Evolutionary conservation across 2,888 invertebrate genomes (phyloP).

Genomic region (Troglohyphantes excavatus): DNA sequence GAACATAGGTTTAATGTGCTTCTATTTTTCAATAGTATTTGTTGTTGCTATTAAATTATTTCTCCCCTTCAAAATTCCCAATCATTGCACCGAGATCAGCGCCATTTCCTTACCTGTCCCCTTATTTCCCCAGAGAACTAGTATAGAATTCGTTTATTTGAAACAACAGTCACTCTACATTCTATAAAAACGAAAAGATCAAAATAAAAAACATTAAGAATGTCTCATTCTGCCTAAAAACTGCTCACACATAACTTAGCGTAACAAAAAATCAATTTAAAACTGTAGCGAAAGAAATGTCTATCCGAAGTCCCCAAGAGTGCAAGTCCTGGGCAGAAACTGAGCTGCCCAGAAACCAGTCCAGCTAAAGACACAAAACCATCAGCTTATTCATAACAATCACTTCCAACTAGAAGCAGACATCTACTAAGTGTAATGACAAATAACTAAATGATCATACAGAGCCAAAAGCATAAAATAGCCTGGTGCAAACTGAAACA

Average conservation of each 20-base stretch:
- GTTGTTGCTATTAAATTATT: too few relatives aligned
- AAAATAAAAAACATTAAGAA: slow-evolving; percentile 58
- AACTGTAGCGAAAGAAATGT: slow-evolving; percentile 77
- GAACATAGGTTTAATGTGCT: too few relatives aligned
- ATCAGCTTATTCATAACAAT: slow-evolving; percentile 65
- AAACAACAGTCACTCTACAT: slow-evolving; percentile 73
- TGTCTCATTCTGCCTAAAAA: slow-evolving; percentile 76
- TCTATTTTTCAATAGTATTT: too few relatives aligned
- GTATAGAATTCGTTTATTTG: slow-evolving; percentile 76
- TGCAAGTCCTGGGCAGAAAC: slow-evolving; percentile 74
- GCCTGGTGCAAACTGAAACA: slow-evolving; percentile 78
- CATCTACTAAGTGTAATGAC: slow-evolving; percentile 75
- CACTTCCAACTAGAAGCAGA: slow-evolving; percentile 76
- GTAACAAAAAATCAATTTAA: slow-evolving; percentile 27
- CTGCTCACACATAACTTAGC: slow-evolving; percentile 47
- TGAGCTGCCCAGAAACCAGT: slow-evolving; percentile 65
- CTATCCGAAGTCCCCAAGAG: slow-evolving; percentile 55
- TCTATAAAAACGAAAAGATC: slow-evolving; percentile 77
- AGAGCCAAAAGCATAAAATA: slow-evolving; percentile 77
- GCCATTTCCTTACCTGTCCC: slow-evolving; percentile 77
- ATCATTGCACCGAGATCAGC: slow-evolving; percentile 70
- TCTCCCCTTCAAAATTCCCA: background rate
- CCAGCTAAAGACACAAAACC: slow-evolving; percentile 74
- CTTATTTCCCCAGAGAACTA: slow-evolving; percentile 75
- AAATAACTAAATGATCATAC: slow-evolving; percentile 72